These are phyloP conservation scores for Pteropus alecto DNA, from an alignment of 2,113 vertebrate genomes.

Conservation along the genomic window DNA sequence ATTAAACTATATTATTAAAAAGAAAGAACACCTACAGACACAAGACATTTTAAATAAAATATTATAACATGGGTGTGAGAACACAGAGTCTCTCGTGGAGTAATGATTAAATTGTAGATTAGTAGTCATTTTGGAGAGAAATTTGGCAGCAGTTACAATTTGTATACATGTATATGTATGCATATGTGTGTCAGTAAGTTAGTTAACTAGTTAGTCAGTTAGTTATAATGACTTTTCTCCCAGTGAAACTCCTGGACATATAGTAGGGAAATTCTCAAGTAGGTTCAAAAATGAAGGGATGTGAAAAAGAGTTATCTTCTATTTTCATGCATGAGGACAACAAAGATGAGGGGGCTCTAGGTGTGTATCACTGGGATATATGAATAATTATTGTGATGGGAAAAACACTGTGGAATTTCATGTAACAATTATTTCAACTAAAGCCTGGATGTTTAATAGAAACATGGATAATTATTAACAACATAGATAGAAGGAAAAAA, in stretches of 20 bases:
- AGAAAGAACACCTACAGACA: background rate
- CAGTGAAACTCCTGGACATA: background rate
- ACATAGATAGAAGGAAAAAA: background rate
- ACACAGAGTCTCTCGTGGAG: background rate
- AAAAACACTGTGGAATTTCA: background rate
- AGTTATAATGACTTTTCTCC: background rate
- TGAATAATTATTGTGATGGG: background rate
- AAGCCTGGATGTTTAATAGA: background rate
- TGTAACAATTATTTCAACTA: background rate
- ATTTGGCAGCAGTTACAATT: background rate
- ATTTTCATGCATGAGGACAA: background rate
- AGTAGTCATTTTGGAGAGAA: background rate
- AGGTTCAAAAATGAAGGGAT: background rate
- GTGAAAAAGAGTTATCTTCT: background rate
- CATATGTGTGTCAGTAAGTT: background rate
- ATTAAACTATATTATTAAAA: background rate
- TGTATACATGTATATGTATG: too few relatives aligned
- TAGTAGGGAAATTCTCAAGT: background rate
- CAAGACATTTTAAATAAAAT: background rate
- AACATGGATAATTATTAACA: background rate
- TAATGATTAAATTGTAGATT: background rate
- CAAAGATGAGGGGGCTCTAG: background rate
- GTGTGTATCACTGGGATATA: background rate
- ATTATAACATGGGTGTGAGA: background rate
- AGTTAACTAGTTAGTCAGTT: background rate